Evolutionary conservation across 2,888 invertebrate genomes (phyloP).

Genomic region (Cinara cedri): DNA sequence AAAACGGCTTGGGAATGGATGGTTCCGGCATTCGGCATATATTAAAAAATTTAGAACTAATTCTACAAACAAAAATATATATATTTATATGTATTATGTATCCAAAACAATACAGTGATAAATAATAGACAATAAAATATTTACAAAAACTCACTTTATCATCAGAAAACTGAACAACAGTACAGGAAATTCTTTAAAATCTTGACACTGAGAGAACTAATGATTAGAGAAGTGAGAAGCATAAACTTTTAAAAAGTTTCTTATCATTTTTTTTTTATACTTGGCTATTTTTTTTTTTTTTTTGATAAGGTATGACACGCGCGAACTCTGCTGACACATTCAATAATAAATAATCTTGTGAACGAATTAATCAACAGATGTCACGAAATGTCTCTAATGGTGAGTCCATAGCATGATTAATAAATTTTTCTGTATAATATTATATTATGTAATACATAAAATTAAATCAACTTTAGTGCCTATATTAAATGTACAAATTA

Average conservation of each 20-base stretch:
- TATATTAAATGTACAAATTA: too few relatives aligned
- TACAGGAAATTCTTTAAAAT: too few relatives aligned
- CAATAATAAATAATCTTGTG: too few relatives aligned
- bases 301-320: neutral
- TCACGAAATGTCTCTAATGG: neutral
- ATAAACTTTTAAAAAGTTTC: neutral
- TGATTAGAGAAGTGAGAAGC: neutral
- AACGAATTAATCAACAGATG: neutral
- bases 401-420: too few relatives aligned
- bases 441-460: too few relatives aligned
- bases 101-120: too few relatives aligned
- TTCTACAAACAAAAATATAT: neutral
- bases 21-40: conserved; percentile 40
- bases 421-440: too few relatives aligned
- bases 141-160: neutral
- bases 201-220: neutral
- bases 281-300: neutral
- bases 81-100: too few relatives aligned
- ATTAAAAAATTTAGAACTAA: neutral
- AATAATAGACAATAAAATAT: neutral
- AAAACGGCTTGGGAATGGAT: conserved; percentile 63
- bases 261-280: neutral
- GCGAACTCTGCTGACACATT: neutral
- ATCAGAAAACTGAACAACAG: neutral
- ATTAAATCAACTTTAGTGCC: too few relatives aligned